Base-by-base conservation (phyloP, 1,140 invertebrate genomes). In the Polyergus mexicanus region DNA sequence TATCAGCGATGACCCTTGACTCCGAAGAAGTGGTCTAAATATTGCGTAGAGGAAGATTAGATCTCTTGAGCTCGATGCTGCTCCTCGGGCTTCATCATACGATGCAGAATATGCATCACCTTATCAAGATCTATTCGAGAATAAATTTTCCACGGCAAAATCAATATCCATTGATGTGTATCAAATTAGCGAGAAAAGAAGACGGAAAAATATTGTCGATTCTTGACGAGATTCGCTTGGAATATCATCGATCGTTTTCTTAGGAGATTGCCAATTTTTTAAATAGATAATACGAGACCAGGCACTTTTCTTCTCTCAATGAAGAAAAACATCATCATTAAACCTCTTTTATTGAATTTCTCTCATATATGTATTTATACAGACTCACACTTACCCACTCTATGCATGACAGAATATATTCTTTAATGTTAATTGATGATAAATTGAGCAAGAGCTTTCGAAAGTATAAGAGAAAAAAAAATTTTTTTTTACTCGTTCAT, bases 31-130 rank as follows among this genome's bases (percentile, higher is more conserved):
- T 51, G 32, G 25, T 51, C 11, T 80, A 62, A 84, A 32, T 25
- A 41, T 58, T 22, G 32, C 10, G 47, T 11, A 83, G 47, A 68
- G 38, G n/a, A 35, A 78, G 80, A 85, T 86, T 47, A 72, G 75
- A 68, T 51, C 56, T 78, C 84, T 60, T 87, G 86, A 87, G 77
- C 84, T 38, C 22, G 71, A n/a, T 87, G 38, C 35, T 78, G 28
- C 4, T 22, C 41, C 4, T 22, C 41, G 13, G 51, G 7, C 38
- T 74, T 51, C 41, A 25, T 58, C 41, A n/a, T 32, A 35, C 22
- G 51, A 47, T 35, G 32, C 25, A 54, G 54, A 66, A 85, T 35
- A 54, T 13, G 65, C 47, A n/a, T n/a, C 19, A 16, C 28, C 71
- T 83, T 56, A 63, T 76, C 47, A 87, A 35, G 13, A 56, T 41